phyloP scores from a whole-genome alignment of 2,888 invertebrate genomes.

The Macaria notata region DNA sequence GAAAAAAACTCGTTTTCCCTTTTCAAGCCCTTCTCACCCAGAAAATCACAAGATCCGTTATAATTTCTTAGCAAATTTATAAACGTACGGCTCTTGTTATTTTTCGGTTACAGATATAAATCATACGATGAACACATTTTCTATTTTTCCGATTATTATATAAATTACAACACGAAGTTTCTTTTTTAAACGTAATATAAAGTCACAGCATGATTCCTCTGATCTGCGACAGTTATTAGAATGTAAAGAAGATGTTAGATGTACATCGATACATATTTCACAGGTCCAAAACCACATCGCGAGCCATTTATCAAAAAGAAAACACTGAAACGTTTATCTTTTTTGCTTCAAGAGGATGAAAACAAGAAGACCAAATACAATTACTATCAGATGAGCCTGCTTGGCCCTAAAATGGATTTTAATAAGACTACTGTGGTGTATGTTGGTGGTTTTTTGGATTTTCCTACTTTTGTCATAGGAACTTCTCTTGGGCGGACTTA shows the following conservation, averaged over 20 bases:
- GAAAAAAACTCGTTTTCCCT: slow-evolving; percentile 50
- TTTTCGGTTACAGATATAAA: no score
- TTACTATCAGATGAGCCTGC: slow-evolving; percentile 43
- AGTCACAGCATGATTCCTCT: no score
- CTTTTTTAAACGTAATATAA: no score
- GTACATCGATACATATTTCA: no score
- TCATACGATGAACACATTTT: no score
- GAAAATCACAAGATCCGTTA: no score
- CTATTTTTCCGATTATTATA: no score
- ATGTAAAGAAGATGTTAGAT: no score
- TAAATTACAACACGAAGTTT: no score
- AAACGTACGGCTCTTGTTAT: no score
- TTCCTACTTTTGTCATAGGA: slow-evolving; percentile 44
- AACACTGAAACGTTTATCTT: slow-evolving; percentile 47
- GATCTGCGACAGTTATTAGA: no score
- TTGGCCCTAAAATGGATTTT: slow-evolving; percentile 46
- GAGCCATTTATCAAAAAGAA: slow-evolving; percentile 49
- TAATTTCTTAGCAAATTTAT: no score
- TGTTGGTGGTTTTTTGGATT: slow-evolving; percentile 60
- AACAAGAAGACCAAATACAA: slow-evolving; percentile 44
- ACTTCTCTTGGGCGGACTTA: slow-evolving; percentile 41
- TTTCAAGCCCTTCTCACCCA: slow-evolving; percentile 58
- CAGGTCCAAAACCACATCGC: slow-evolving; percentile 58
- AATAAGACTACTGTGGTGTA: slow-evolving; percentile 55
- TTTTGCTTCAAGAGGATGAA: slow-evolving; percentile 44